A percentile compares a stretch with the other conserved stretches of the same genome.
Conservation (phyloP, 35 echinoderm and acorn worm species). For the Ophioderma brevispina region DNA sequence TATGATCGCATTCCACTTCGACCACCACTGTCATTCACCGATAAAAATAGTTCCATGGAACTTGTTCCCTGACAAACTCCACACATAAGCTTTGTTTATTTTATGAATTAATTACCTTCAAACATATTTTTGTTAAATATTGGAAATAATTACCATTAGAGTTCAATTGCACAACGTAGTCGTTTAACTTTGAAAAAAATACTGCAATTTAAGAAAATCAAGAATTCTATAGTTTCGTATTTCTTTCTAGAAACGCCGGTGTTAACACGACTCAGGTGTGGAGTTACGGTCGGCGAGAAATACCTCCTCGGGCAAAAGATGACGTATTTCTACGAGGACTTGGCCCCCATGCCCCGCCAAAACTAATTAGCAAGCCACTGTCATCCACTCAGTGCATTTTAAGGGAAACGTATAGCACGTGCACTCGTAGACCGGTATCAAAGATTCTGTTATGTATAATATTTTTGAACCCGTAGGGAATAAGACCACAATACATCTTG, state of each 20-base stretch:
- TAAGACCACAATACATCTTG: neutral
- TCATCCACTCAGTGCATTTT: neutral
- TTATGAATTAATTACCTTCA: too few species aligned
- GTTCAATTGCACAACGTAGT: too few species aligned
- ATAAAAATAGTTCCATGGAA: too few species aligned
- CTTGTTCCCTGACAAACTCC: too few species aligned
- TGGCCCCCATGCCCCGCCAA: conserved; percentile 5
- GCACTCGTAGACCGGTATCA: neutral
- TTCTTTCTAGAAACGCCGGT: neutral
- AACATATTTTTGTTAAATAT: too few species aligned
- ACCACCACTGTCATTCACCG: neutral
- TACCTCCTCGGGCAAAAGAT: neutral
- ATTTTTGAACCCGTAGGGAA: neutral
- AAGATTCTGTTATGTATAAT: neutral
- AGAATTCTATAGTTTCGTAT: neutral
- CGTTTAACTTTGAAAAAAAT: too few species aligned
- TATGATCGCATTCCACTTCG: neutral
- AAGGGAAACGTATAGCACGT: neutral
- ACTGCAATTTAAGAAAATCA: too few species aligned
- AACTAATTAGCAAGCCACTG: conserved; percentile 6
- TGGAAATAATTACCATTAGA: too few species aligned
- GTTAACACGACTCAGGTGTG: neutral
- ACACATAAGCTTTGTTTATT: too few species aligned
- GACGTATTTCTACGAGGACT: neutral
- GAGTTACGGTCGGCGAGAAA: neutral